A percentile compares a stretch with the other conserved stretches of the same genome.
phyloP scores from a whole-genome alignment of 2,888 invertebrate species.

The Cataglyphis albicans region DNA sequence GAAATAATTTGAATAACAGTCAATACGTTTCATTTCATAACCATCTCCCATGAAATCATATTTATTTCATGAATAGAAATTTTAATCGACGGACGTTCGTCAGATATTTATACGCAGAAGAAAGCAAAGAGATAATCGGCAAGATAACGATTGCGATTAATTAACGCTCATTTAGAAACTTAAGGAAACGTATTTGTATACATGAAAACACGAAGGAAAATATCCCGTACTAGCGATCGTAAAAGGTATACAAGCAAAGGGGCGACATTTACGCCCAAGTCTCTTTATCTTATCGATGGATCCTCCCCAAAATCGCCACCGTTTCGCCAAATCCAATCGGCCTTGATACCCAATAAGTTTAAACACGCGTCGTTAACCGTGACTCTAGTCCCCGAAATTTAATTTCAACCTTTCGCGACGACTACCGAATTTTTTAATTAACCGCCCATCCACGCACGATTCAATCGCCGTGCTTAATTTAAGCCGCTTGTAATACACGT shows the following conservation, averaged over 20 bases:
- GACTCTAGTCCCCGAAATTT: conserved; percentile 61
- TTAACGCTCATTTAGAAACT: conserved; percentile 13
- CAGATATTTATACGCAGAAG: neutral
- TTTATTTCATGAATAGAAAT: conserved; percentile 34
- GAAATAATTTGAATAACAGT: conserved; percentile 23
- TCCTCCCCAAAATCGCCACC: conserved; percentile 66
- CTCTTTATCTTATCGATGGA: conserved; percentile 71
- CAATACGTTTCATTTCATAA: neutral
- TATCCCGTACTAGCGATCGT: conserved; percentile 39
- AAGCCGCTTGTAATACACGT: conserved; percentile 50
- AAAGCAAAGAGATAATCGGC: neutral
- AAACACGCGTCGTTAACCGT: conserved; percentile 60
- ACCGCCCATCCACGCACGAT: conserved; percentile 42
- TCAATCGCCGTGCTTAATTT: conserved; percentile 52
- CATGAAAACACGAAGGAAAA: neutral
- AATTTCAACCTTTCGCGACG: conserved; percentile 68
- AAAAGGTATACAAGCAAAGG: conserved; percentile 48
- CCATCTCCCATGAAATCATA: conserved; percentile 10
- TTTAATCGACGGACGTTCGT: neutral
- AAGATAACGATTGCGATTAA: neutral
- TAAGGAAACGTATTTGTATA: neutral
- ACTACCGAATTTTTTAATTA: conserved; percentile 75
- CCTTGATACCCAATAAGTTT: conserved; percentile 62
- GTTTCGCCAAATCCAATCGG: conserved; percentile 66
- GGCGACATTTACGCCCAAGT: conserved; percentile 39